Base-by-base conservation (phyloP, 2,888 invertebrate genomes). In the Pachydiplax longipennis region DNA sequence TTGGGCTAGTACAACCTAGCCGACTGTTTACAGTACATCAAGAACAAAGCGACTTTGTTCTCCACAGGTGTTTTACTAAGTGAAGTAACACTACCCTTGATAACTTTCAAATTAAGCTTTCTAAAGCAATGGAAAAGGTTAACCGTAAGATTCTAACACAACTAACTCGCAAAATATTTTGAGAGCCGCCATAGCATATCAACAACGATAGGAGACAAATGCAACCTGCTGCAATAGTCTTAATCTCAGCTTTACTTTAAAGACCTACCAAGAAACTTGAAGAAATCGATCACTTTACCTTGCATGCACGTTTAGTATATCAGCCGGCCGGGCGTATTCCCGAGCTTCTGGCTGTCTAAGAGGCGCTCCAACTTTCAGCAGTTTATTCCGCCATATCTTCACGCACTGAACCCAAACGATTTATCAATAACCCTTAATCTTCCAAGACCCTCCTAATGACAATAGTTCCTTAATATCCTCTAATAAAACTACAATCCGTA, bases 311-410 rank as follows among this genome's bases (percentile, higher is more conserved):
- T 87, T 61, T 87, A 65, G 58, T 53, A 87, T 87, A 87, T 61
- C 87, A 65, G 87, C 87, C 87, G 87, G 87, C 65, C 65, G 87
- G 87, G 87, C 87, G 87, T 87, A 87, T 87, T 87, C 87, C 87
- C 87, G 87, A 87, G 87, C 87, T 87, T 87, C 37, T 61, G 61
- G 87, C 65, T 83, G 83, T 83, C 83, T 87, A 87, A 87, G 87
- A 87, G 87, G 87, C 87, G 87, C 87, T 87, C 87, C 65, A 65
- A 87, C 87, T 87, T 87, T 65, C 87, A 61, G 87, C 87, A 87
- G 87, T 87, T 87, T 65, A 87, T 61, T 87, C 87, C 87, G 87
- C 87, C 87, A 87, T 87, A 87, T 87, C 87, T 87, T 65, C 87
- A 87, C 58, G 87, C 35, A 48, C 87, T 65, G 40, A 53, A n/a